These are phyloP conservation scores for Drosophila saltans DNA, from an alignment of 1,140 invertebrate species.

Conservation along the genomic window DNA sequence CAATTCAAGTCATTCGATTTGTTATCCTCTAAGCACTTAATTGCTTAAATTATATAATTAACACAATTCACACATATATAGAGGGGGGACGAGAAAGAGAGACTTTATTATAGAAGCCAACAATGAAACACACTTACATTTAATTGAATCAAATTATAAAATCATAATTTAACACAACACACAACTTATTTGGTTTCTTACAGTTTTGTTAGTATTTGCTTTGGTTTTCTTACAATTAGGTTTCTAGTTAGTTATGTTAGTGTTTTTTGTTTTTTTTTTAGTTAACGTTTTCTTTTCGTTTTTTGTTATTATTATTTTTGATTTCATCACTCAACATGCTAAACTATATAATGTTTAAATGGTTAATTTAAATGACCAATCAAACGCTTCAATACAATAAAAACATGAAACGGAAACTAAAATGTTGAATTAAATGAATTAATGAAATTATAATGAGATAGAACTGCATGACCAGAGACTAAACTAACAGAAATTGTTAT, in stretches of 20 bases:
- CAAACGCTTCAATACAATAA: slow-evolving; percentile 69
- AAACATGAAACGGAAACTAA: slow-evolving; percentile 41
- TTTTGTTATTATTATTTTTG: slow-evolving; percentile 33
- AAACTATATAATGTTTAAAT: slow-evolving; percentile 51
- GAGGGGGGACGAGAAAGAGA: not conserved
- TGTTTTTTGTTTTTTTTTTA: slow-evolving; percentile 39
- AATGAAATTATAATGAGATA: slow-evolving; percentile 24
- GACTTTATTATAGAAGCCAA: slow-evolving; percentile 42
- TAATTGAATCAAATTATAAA: slow-evolving; percentile 38
- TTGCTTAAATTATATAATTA: slow-evolving; percentile 17
- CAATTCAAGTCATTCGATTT: not conserved
- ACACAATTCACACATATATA: slow-evolving; percentile 40
- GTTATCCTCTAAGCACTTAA: slow-evolving; percentile 14
- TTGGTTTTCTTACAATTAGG: slow-evolving; percentile 26
- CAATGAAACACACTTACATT: slow-evolving; percentile 49
- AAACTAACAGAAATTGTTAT: slow-evolving; percentile 64
- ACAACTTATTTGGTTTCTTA: slow-evolving; percentile 36
- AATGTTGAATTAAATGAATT: slow-evolving; percentile 22
- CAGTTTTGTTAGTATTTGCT: slow-evolving; percentile 26
- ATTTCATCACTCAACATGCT: slow-evolving; percentile 67
- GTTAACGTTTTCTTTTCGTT: slow-evolving; percentile 27
- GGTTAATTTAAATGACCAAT: slow-evolving; percentile 67
- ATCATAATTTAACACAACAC: slow-evolving; percentile 55
- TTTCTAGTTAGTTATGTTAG: slow-evolving; percentile 44
- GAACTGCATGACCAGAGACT: slow-evolving; percentile 73